Evolutionary conservation across 2,113 vertebrate species (phyloP), one percentile per base, ranked within the genome.

Genomic region (Engraulis encrasicolus): DNA sequence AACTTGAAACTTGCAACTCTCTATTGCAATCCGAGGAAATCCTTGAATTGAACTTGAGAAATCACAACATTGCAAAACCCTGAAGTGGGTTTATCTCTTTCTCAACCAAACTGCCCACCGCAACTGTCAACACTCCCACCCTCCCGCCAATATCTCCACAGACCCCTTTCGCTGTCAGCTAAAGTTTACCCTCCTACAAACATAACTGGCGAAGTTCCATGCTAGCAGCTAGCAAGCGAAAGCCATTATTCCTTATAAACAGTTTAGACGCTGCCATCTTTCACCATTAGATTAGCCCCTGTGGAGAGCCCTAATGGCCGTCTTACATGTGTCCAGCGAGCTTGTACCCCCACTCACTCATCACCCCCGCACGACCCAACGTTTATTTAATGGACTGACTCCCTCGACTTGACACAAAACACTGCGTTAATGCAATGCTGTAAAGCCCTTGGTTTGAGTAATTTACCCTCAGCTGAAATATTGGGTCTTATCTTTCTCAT

Each of bases 231-330:
- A 7, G 40, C 7, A 31, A 66, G 54, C 54, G 27, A 9, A 66
- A 23, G 58, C 58, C 45, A 77, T 77, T 38, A 85, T 78, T 49
- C 50, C 52, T 11, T 34, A 71, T 81, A 48, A 80, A 45, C 31
- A 17, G 15, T 20, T 6, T 23, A 50, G 38, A 45, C 79, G 36
- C 49, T 71, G 49, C 79, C 17, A 54, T 81, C 50, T 50, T 74
- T 81, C 83, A 71, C 38, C 83, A 38, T 61, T 80, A 50, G 58
- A 81, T 36, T 20, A n/a, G 40, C 31, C 36, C 40, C 31, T 66
- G n/a, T 66, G 58, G 58, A 66, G 45, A 80, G 37, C 27, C n/a
- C 18, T 78, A n/a, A 58, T 45, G 45, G 37, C n/a, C 18, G 80
- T 45, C 23, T 19, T 48, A 37, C 71, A 50, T 7, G 66, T 74